Evolutionary conservation across 1,140 invertebrate genomes (phyloP).

Genomic region (Paraescarpia echinospica): DNA sequence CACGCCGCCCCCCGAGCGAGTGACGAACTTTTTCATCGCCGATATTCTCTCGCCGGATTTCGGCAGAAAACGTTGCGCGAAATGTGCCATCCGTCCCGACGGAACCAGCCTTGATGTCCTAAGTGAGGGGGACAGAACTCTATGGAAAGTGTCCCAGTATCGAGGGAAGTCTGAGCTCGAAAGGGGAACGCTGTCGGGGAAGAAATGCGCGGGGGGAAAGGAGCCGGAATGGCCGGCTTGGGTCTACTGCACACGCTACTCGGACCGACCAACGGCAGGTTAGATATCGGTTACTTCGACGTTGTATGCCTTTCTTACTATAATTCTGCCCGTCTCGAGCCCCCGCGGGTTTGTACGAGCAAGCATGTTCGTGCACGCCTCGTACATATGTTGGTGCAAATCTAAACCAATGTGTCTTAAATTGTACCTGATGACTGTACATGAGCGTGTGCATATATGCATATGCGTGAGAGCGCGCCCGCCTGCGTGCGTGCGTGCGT

Average conservation of each 20-base stretch:
- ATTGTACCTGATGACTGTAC: not conserved
- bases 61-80: not conserved
- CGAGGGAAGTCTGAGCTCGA: not conserved
- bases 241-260: conserved; percentile 96
- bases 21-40: conserved; percentile 4
- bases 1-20: not conserved
- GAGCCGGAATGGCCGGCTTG: conserved; percentile 79
- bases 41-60: not conserved
- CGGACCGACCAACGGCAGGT: conserved; percentile 94
- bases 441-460: not conserved
- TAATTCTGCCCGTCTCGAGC: not conserved
- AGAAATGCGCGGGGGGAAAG: not conserved
- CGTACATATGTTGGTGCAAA: not conserved
- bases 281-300: conserved; percentile 48
- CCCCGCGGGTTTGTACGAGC: too few species aligned
- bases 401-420: not conserved
- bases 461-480: not conserved
- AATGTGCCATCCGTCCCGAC: not conserved
- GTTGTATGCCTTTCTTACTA: not conserved
- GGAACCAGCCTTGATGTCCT: too few species aligned
- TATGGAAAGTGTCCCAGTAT: not conserved
- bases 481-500: not conserved
- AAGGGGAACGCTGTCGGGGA: not conserved
- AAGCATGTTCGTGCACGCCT: not conserved
- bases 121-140: not conserved